phyloP scores from a whole-genome alignment of 2,113 vertebrate genomes.

The Struthidea cinerea region DNA sequence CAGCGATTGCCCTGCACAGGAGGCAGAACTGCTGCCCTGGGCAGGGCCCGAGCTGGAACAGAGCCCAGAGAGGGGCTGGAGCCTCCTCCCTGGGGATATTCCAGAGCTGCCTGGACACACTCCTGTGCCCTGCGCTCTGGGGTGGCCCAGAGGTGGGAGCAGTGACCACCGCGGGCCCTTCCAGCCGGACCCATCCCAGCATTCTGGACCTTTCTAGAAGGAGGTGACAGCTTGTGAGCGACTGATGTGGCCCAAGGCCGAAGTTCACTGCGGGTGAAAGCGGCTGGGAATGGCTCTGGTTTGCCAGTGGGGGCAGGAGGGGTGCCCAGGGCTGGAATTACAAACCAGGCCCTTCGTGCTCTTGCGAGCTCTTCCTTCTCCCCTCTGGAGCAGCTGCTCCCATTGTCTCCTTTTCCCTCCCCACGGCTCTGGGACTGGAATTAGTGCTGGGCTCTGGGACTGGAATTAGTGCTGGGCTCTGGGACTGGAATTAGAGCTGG shows the following conservation, averaged over 20 bases:
- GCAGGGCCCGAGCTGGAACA: background rate
- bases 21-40: background rate
- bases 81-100: background rate
- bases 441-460: background rate
- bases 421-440: background rate
- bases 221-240: rapidly evolving
- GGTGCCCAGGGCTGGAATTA: background rate
- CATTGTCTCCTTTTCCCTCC: background rate
- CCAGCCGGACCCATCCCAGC: background rate
- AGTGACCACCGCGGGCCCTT: background rate
- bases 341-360: background rate
- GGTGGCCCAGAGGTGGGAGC: background rate
- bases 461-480: background rate
- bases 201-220: background rate
- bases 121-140: background rate
- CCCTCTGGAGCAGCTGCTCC: background rate
- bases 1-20: background rate
- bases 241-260: background rate
- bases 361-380: background rate
- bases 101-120: background rate
- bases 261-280: background rate
- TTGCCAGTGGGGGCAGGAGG: background rate
- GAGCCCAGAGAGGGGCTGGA: background rate
- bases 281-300: background rate
- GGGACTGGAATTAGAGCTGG: background rate